Evolutionary conservation across 64 coral and sea anemone genomes (phyloP).

Genomic region (Montipora cactus): DNA sequence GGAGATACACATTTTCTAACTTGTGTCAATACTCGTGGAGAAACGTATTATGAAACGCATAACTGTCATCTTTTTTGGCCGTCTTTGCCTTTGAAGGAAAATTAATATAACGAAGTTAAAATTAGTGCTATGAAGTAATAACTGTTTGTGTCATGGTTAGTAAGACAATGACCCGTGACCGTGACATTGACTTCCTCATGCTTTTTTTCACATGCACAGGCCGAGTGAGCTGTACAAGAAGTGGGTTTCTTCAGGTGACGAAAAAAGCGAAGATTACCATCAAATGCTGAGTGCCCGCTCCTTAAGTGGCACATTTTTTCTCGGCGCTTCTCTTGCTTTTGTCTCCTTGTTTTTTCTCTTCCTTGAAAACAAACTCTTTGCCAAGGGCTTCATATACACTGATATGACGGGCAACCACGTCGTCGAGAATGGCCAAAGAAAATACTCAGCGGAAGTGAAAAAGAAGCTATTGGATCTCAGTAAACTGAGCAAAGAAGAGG

Average conservation of each 20-base stretch:
- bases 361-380: slow-evolving; percentile 82
- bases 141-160: no score
- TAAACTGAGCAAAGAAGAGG: neutral
- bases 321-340: slow-evolving; percentile 69
- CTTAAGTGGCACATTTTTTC: slow-evolving; percentile 89
- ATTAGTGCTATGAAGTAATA: no score
- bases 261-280: slow-evolving; percentile 67
- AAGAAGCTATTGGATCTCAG: slow-evolving; percentile 58
- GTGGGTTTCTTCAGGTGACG: slow-evolving; percentile 81
- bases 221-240: slow-evolving; percentile 94
- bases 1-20: no score
- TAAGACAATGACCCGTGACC: no score
- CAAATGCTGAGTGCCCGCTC: slow-evolving; percentile 59
- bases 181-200: neutral
- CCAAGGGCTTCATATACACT: slow-evolving; percentile 75
- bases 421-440: slow-evolving; percentile 15
- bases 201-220: slow-evolving; percentile 43
- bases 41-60: no score
- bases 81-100: no score
- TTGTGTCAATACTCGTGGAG: no score
- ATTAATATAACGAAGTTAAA: no score
- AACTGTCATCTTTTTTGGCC: no score
- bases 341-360: slow-evolving; percentile 75
- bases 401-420: slow-evolving; percentile 37
- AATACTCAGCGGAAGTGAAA: slow-evolving; percentile 72